Evolutionary conservation across 2,113 vertebrate genomes (phyloP), one percentile per base, ranked within the genome.

Genomic region (Hemiscyllium ocellatum): DNA sequence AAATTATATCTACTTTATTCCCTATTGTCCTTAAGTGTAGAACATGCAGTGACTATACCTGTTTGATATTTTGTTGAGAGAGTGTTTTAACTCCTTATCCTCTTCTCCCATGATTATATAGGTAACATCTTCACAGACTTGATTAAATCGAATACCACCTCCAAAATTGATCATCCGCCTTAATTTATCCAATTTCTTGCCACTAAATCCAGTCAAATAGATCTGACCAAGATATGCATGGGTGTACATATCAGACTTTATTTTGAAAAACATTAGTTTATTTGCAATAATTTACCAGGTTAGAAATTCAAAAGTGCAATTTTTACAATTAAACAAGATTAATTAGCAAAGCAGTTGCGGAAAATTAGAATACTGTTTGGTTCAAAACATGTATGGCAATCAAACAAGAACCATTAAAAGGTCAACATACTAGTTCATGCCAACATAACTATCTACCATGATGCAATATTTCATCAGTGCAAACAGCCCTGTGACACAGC

Each of bases 141-240:
- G 99, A 97, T 98, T 99, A 97, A 99, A 99, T 95, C 98, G 98
- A 96, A 99, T 97, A 65, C 99, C 99, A 96, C 99, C 99, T 68
- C 98, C 98, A 0, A 96, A 97, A 96, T 99, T 99, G 95, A 99
- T 98, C 87, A 99, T 98, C 29, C 98, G 97, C 90, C 98, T 98
- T 96, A 99, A 97, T 96, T 99, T 99, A 96, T 99, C 99, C 96
- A 99, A 86, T 96, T 98, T 99, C 97, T 98, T 98, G 70, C 97
- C 98, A 42, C 98, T 97, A 96, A 99, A 97, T 50, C 99, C 99
- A 95, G 98, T 99, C 1, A 99, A 97, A 96, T 98, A 99, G 19
- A 99, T 97, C 99, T 99, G 96, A 17, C 37, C 72, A 70, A 95
- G 19, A 95, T 61, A 80, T 37, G 52, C 65, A 95, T 65, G 42